Evolutionary conservation across 2,888 invertebrate species (phyloP).

Genomic region (Xylota sylvarum): DNA sequence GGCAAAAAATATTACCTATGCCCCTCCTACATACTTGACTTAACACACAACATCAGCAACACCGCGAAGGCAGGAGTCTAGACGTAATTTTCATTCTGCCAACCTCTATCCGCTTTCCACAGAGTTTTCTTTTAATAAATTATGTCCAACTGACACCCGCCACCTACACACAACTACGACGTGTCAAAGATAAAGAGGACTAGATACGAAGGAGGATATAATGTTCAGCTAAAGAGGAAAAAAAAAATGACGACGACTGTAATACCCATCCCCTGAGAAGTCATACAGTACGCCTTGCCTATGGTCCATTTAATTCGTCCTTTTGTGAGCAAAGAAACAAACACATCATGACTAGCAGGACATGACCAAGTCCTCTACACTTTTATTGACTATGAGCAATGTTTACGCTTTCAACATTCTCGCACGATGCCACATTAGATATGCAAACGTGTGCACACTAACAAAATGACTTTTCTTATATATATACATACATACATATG

Average conservation of each 20-base stretch:
- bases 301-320: slow-evolving; percentile 47
- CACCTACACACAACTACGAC: not conserved
- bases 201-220: slow-evolving; percentile 1
- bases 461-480: slow-evolving; percentile 42
- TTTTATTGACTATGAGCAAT: slow-evolving; percentile 33
- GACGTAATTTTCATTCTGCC: slow-evolving; percentile 19
- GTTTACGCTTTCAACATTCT: slow-evolving; percentile 32
- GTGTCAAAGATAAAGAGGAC: slow-evolving; percentile 37
- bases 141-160: slow-evolving; percentile 32
- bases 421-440: slow-evolving; percentile 47
- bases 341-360: slow-evolving; percentile 36
- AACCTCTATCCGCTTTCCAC: not conserved
- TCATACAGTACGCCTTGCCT: slow-evolving; percentile 11
- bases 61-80: slow-evolving; percentile 25
- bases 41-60: not conserved
- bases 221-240: not conserved
- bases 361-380: not conserved
- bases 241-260: not conserved
- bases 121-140: slow-evolving; percentile 38
- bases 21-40: not conserved
- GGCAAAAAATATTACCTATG: slow-evolving; percentile 13
- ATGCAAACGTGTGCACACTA: slow-evolving; percentile 51
- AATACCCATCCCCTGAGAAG: slow-evolving; percentile 14
- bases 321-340: slow-evolving; percentile 15
- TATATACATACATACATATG: slow-evolving; percentile 1